phyloP scores from a whole-genome alignment of 1,140 invertebrate genomes.

The Metaphire vulgaris region DNA sequence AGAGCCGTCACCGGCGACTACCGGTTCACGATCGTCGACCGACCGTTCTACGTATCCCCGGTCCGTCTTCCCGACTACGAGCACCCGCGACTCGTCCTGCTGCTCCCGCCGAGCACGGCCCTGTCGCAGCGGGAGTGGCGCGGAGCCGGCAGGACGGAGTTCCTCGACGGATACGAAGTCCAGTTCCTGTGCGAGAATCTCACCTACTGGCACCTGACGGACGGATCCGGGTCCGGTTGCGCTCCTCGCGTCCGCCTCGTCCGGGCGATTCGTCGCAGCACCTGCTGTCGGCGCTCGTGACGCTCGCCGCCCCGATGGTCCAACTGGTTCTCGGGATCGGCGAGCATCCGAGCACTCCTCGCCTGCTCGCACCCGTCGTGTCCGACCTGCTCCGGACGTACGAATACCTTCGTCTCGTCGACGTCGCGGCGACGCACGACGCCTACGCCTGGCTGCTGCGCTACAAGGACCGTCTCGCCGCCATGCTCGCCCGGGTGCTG shows the following conservation, averaged over 20 bases:
- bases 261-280: not conserved
- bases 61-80: conserved; percentile 28
- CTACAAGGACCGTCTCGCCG: conserved; percentile 30
- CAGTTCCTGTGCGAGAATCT: conserved; percentile 31
- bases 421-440: not conserved
- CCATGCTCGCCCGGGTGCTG: conserved; percentile 33
- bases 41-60: not conserved
- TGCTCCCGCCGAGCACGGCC: conserved; percentile 18
- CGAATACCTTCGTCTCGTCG: conserved; percentile 27
- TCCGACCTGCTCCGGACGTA: conserved; percentile 18
- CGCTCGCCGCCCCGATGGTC: conserved; percentile 22
- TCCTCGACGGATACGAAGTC: conserved; percentile 30
- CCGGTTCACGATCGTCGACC: not conserved
- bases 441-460: conserved; percentile 25
- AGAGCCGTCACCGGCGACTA: conserved; percentile 27
- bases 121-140: conserved; percentile 24
- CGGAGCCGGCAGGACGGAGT: conserved; percentile 5
- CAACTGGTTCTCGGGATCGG: conserved; percentile 25
- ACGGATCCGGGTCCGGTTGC: conserved; percentile 19
- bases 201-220: conserved; percentile 26
- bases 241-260: not conserved
- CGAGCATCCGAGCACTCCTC: conserved; percentile 15
- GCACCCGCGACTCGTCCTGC: conserved; percentile 26
- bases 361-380: conserved; percentile 23
- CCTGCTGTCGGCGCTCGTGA: conserved; percentile 9